Conservation (phyloP, 2,797 vertebrate species). For the Erithacus rubecula region DNA sequence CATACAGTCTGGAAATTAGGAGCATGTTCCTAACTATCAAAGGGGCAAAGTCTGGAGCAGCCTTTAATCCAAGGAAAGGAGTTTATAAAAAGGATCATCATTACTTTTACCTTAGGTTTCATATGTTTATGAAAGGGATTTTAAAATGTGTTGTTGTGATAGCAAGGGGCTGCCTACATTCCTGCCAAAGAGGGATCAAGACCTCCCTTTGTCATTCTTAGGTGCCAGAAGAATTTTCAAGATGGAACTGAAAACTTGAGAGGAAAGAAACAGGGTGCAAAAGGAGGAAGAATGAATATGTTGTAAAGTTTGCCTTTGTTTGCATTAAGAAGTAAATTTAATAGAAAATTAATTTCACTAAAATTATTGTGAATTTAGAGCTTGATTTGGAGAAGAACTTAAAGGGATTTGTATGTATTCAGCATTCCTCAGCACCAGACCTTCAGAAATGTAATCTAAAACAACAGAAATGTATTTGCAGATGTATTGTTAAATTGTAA, state of each 20-base stretch:
- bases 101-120: background rate
- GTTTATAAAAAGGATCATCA: background rate
- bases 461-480: background rate
- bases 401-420: background rate
- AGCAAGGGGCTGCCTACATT: background rate
- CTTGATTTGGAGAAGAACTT: background rate
- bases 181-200: conserved; percentile 10
- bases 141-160: conserved; percentile 44
- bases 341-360: background rate
- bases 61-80: background rate
- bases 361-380: background rate
- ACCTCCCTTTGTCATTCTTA: background rate
- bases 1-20: background rate
- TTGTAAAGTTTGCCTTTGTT: background rate
- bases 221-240: conserved; percentile 24
- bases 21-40: background rate
- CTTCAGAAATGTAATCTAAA: background rate
- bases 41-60: background rate
- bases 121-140: conserved; percentile 33
- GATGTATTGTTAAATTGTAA: background rate
- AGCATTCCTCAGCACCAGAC: background rate
- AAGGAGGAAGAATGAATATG: background rate
- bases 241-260: background rate
- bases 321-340: background rate
- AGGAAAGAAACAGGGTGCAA: background rate